Conservation (phyloP, 2,888 invertebrate species). For the Neoascia interrupta region DNA sequence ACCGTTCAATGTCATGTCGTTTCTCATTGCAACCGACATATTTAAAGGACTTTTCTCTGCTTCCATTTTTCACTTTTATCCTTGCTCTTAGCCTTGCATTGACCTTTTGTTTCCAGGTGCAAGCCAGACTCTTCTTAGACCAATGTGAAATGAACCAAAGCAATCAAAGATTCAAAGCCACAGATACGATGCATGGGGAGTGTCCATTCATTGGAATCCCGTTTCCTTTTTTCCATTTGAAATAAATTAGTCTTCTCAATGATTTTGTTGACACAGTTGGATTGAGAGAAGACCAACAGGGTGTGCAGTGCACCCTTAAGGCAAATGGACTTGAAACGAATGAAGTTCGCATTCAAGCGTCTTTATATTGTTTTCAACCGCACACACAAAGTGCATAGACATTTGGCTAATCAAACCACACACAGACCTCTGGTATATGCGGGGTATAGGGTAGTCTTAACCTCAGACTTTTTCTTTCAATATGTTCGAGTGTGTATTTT, state of each 20-base stretch:
- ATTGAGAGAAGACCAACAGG: constrained; percentile 43
- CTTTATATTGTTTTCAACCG: constrained; percentile 55
- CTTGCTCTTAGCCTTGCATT: constrained; percentile 1
- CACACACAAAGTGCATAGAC: constrained; percentile 22
- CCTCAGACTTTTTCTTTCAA: no score
- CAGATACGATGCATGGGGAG: constrained; percentile 36
- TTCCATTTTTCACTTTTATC: no score
- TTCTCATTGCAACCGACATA: background rate
- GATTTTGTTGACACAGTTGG: constrained; percentile 55
- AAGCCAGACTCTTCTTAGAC: constrained; percentile 13
- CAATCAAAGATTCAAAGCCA: constrained; percentile 62
- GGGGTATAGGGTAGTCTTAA: constrained; percentile 9
- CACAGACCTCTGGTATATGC: background rate
- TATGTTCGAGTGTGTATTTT: no score
- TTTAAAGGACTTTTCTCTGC: background rate
- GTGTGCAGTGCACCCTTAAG: no score
- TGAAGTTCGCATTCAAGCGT: constrained; percentile 40
- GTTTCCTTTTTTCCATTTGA: constrained; percentile 37
- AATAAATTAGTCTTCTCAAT: constrained; percentile 55
- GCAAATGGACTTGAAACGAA: constrained; percentile 39
- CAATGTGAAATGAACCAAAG: background rate
- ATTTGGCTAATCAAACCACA: constrained; percentile 34
- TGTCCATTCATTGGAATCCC: constrained; percentile 14
- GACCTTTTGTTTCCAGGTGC: constrained; percentile 32
- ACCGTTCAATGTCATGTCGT: constrained; percentile 8